These are phyloP conservation scores for Agonopterix heracliana DNA, from an alignment of 2,888 invertebrate genomes.

Conservation along the genomic window DNA sequence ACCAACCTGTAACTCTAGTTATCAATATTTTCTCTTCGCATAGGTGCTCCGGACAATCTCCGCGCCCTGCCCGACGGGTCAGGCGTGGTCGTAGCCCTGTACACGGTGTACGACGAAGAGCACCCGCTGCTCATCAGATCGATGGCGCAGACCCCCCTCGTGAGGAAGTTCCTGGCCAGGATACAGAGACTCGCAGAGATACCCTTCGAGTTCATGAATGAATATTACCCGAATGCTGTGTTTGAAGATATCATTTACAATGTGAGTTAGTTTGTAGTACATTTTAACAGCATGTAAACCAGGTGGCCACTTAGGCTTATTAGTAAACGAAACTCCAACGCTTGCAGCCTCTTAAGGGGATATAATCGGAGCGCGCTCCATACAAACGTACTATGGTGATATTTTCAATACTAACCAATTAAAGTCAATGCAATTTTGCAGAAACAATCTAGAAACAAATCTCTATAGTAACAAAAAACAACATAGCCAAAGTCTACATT, in stretches of 20 bases:
- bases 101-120: constrained; percentile 70
- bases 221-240: constrained; percentile 79
- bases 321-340: too few species aligned
- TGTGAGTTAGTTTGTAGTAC: constrained; percentile 52
- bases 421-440: too few species aligned
- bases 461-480: too few species aligned
- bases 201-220: constrained; percentile 78
- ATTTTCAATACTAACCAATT: too few species aligned
- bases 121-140: constrained; percentile 74
- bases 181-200: constrained; percentile 76
- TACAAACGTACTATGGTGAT: too few species aligned
- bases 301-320: too few species aligned
- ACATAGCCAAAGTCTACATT: too few species aligned
- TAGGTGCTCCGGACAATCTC: constrained; percentile 78
- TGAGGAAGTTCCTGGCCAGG: constrained; percentile 80
- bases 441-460: too few species aligned
- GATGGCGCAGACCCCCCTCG: constrained; percentile 77
- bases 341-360: too few species aligned
- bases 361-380: too few species aligned
- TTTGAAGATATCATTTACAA: constrained; percentile 77
- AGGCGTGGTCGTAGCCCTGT: constrained; percentile 80
- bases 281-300: not conserved
- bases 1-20: too few species aligned
- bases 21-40: not conserved
- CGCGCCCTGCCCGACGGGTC: constrained; percentile 75